Percentiles rank a stretch among this genome's conserved stretches.
Conservation (phyloP, 1,140 invertebrate genomes). For the Lordiphosa mommai region DNA sequence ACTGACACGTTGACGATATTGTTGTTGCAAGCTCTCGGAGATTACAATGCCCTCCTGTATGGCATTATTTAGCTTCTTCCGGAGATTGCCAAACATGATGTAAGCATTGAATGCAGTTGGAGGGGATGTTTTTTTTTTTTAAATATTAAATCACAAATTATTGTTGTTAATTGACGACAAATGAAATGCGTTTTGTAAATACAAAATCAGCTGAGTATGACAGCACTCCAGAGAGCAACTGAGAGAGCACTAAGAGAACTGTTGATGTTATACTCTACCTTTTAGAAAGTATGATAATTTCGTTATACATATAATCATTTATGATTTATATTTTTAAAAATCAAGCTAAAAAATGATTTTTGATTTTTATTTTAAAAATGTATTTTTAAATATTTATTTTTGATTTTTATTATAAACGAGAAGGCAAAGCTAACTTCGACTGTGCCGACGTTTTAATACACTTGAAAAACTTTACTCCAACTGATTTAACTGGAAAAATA, state of each 20-base stretch:
- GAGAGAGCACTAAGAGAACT: conserved; percentile 25
- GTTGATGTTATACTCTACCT: neutral
- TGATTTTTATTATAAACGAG: too few relatives aligned
- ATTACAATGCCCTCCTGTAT: conserved; percentile 68
- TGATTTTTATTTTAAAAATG: too few relatives aligned
- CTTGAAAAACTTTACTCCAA: too few relatives aligned
- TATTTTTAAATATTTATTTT: too few relatives aligned
- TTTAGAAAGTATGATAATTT: neutral
- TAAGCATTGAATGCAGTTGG: neutral
- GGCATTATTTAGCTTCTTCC: conserved; percentile 67
- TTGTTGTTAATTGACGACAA: conserved; percentile 25
- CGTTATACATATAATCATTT: too few relatives aligned
- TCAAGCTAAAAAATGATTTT: too few relatives aligned
- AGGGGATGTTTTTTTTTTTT: neutral
- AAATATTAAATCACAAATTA: conserved; percentile 3
- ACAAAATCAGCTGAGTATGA: conserved; percentile 54
- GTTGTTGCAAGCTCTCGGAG: conserved; percentile 68
- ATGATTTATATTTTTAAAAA: too few relatives aligned
- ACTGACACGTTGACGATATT: conserved; percentile 66
- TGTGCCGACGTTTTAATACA: too few relatives aligned
- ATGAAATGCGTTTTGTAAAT: conserved; percentile 38
- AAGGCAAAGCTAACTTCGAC: too few relatives aligned
- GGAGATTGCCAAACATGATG: conserved; percentile 68
- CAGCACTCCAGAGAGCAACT: conserved; percentile 14
- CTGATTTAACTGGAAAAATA: too few relatives aligned